A percentile compares a stretch with the other conserved stretches of the same genome.
Conservation (phyloP, 1,140 invertebrate genomes). For the Zaprionus ornatus region DNA sequence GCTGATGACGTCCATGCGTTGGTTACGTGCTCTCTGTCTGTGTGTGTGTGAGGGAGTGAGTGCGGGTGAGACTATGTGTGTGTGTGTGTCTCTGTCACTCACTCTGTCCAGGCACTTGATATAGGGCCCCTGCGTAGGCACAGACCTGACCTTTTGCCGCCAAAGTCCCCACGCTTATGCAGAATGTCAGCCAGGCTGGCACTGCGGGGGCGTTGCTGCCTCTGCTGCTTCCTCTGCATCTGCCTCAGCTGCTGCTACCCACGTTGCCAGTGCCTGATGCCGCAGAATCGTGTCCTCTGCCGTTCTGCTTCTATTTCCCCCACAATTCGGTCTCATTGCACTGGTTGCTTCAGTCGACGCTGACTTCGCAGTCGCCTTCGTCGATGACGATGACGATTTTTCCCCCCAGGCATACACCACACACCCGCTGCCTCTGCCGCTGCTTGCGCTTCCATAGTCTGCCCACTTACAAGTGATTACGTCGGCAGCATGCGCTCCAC, state of each 20-base stretch:
- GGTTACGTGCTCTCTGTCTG: conserved; percentile 54
- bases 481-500: conserved; percentile 55
- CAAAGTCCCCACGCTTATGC: conserved; percentile 28
- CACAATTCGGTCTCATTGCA: conserved; percentile 50
- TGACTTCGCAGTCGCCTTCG: background rate
- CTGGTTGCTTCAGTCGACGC: conserved; percentile 51
- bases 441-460: background rate
- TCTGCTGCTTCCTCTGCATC: background rate
- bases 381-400: conserved; percentile 63
- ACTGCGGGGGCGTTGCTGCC: conserved; percentile 25
- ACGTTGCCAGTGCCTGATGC: conserved; percentile 60
- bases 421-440: conserved; percentile 15
- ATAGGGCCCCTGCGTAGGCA: conserved; percentile 33
- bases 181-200: conserved; percentile 23
- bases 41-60: conserved; percentile 2
- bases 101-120: conserved; percentile 1
- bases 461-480: conserved; percentile 72
- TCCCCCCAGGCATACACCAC: conserved; percentile 12
- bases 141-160: conserved; percentile 71
- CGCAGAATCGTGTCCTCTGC: conserved; percentile 30
- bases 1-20: conserved; percentile 79
- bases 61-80: background rate
- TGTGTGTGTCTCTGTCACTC: conserved; percentile 5
- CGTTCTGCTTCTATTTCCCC: background rate
- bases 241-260: conserved; percentile 42